Conservation (phyloP, 2,888 invertebrate genomes). For the Icerya purchasi region DNA sequence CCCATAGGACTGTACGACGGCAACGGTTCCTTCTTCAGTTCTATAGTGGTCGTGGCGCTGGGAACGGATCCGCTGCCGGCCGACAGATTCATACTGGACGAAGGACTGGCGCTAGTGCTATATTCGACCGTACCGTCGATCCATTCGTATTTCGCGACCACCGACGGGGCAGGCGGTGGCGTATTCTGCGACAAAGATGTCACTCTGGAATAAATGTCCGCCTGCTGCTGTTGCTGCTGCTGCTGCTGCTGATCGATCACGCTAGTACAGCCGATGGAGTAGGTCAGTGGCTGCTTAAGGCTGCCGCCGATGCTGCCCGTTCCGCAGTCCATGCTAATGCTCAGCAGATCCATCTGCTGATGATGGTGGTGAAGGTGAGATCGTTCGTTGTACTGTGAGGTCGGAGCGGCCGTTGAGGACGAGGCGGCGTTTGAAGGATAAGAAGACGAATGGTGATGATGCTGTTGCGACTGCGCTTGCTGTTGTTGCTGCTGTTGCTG, state of each 20-base stretch:
- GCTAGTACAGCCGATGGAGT: background rate
- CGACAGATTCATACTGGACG: constrained; percentile 12
- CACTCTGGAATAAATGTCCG: constrained; percentile 32
- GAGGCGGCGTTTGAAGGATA: constrained; percentile 5
- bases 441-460: constrained; percentile 8
- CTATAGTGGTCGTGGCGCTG: constrained; percentile 20
- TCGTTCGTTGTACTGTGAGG: constrained; percentile 45
- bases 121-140: constrained; percentile 34
- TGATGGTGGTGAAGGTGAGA: constrained; percentile 30
- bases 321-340: constrained; percentile 38
- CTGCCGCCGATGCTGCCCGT: constrained; percentile 22
- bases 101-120: constrained; percentile 21
- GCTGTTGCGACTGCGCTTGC: constrained; percentile 23
- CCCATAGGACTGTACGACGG: too few relatives aligned
- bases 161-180: too few relatives aligned
- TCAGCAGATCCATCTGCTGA: constrained; percentile 33
- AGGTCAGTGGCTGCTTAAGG: background rate
- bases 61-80: background rate
- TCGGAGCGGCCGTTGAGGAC: constrained; percentile 22
- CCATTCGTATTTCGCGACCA: constrained; percentile 49
- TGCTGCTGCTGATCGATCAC: constrained; percentile 19
- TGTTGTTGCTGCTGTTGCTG: constrained; percentile 34
- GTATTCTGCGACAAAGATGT: constrained; percentile 20
- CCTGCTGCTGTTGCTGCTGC: constrained; percentile 34
- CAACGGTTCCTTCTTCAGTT: constrained; percentile 24